Conservation (phyloP, 2,888 invertebrate species). For the Lepidonotus clava region DNA sequence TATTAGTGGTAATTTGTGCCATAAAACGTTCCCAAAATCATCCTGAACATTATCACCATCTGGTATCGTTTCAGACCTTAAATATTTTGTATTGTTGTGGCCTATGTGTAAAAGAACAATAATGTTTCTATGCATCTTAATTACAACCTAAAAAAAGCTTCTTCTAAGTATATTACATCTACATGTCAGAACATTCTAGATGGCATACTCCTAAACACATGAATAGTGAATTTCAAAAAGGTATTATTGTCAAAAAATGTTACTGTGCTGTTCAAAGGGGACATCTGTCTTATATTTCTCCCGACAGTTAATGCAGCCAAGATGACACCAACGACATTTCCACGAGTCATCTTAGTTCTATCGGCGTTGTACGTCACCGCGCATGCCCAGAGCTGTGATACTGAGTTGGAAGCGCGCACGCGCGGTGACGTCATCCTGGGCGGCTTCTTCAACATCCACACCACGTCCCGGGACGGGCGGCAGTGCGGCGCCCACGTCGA, state of each 20-base stretch:
- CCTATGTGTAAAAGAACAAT: too few relatives aligned
- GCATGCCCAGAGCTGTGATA: constrained; percentile 35
- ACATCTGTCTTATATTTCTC: too few relatives aligned
- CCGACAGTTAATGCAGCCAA: not conserved
- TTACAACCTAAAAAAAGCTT: too few relatives aligned
- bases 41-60: too few relatives aligned
- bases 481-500: constrained; percentile 39
- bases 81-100: too few relatives aligned
- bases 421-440: constrained; percentile 52
- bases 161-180: too few relatives aligned
- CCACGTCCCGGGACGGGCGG: not conserved
- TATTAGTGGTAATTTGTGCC: too few relatives aligned
- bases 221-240: not conserved
- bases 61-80: too few relatives aligned
- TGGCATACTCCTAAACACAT: not conserved
- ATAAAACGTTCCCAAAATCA: too few relatives aligned
- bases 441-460: constrained; percentile 55
- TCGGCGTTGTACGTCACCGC: not conserved
- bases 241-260: not conserved
- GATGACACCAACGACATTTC: not conserved
- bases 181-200: not conserved
- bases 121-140: too few relatives aligned
- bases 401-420: constrained; percentile 2
- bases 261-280: not conserved
- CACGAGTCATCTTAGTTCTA: not conserved